Percentiles rank a stretch among this genome's conserved stretches.
Conservation (phyloP, 30 jellyfish, hydroid and myxozoan genomes). For the Rhopilema esculentum region DNA sequence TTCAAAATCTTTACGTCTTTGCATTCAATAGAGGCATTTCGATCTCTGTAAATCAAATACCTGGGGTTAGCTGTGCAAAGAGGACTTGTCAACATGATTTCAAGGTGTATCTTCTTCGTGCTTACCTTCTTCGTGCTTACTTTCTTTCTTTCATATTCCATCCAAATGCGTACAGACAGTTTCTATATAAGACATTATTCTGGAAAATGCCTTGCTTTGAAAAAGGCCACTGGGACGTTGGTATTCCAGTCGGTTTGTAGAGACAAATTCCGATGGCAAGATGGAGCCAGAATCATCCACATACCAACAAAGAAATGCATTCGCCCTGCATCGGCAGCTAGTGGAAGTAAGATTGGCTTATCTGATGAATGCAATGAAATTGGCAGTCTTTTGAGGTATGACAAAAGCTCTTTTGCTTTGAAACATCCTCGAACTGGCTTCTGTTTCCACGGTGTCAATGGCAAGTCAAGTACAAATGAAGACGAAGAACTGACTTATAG, state of each 20-base stretch:
- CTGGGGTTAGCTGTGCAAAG: too few species aligned
- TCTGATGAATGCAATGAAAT: conserved; percentile 9
- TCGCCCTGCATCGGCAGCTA: background rate
- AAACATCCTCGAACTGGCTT: background rate
- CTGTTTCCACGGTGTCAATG: conserved; percentile 8
- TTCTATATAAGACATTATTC: conserved; percentile 4
- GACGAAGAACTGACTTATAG: background rate
- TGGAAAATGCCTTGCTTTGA: conserved; percentile 23
- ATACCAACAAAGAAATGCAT: conserved; percentile 19
- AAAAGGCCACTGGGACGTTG: background rate
- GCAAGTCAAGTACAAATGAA: background rate
- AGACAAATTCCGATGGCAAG: conserved; percentile 22
- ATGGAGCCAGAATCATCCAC: conserved; percentile 19
- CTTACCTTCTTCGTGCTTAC: background rate
- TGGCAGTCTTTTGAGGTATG: conserved; percentile 3
- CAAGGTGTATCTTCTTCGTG: background rate
- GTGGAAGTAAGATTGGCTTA: background rate
- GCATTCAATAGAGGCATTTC: too few species aligned
- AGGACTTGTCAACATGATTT: background rate
- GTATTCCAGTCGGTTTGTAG: conserved; percentile 1
- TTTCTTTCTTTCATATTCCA: background rate
- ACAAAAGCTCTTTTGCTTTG: background rate
- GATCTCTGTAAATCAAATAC: too few species aligned
- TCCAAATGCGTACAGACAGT: background rate
- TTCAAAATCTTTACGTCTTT: too few species aligned